Conservation (phyloP, 2,888 invertebrate species). For the Conchocele bisecta region DNA sequence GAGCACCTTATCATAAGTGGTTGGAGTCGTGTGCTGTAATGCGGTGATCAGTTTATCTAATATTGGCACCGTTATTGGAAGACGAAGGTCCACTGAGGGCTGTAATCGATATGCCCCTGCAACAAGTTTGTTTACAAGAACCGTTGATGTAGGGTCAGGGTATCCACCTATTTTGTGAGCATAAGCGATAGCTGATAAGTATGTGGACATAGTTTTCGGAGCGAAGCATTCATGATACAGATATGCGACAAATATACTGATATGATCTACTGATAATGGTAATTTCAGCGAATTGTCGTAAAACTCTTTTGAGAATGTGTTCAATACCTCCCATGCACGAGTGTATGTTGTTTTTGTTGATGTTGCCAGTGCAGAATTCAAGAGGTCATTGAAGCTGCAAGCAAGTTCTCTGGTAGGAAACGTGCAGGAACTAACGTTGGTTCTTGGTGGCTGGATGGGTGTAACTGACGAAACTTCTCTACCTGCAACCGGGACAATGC, state of each 20-base stretch:
- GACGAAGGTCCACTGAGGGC: conserved; percentile 11
- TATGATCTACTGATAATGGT: no score
- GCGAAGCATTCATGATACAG: no score
- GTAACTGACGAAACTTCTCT: conserved; percentile 12
- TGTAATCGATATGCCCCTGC: neutral
- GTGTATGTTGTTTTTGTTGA: no score
- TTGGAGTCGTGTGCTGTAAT: neutral
- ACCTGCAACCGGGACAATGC: conserved; percentile 49
- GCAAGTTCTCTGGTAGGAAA: no score
- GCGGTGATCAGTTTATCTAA: neutral
- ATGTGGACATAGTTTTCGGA: no score
- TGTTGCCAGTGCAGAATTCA: no score
- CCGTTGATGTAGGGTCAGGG: conserved; percentile 10
- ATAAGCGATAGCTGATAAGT: conserved; percentile 27
- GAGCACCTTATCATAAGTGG: neutral
- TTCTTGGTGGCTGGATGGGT: conserved; percentile 22
- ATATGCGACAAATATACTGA: no score
- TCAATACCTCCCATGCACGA: no score
- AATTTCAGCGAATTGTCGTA: no score
- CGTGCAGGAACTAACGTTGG: conserved; percentile 11
- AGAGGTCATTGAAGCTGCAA: no score
- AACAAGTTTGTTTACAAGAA: conserved; percentile 28
- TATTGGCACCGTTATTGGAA: conserved; percentile 16
- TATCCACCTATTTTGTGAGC: conserved; percentile 11
- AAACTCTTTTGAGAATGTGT: no score